phyloP scores from a whole-genome alignment of 2,113 vertebrate genomes.

The Sinocyclocheilus anshuiensis region DNA sequence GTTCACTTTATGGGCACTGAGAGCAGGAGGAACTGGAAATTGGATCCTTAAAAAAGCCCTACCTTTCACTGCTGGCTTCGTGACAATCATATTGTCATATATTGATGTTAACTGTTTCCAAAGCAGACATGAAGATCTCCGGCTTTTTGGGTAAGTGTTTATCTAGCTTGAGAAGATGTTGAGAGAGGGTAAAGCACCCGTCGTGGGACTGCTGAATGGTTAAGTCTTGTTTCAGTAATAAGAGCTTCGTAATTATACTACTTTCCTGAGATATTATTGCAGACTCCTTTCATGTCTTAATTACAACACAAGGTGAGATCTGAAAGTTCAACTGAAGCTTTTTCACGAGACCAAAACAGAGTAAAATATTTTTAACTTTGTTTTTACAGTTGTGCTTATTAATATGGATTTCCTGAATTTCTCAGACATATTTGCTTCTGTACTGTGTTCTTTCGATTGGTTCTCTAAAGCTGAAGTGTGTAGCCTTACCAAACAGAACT shows the following conservation, averaged over 20 bases:
- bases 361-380: slow-evolving; percentile 5
- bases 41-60: slow-evolving; percentile 61
- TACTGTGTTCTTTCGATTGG: background rate
- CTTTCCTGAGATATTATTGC: slow-evolving; percentile 11
- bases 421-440: background rate
- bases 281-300: slow-evolving; percentile 30
- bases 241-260: slow-evolving; percentile 17
- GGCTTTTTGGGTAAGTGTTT: slow-evolving; percentile 50
- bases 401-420: background rate
- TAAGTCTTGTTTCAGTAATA: slow-evolving; percentile 34
- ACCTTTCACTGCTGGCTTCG: slow-evolving; percentile 59
- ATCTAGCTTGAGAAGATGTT: slow-evolving; percentile 20
- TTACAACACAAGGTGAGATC: slow-evolving; percentile 14
- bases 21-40: slow-evolving; percentile 60
- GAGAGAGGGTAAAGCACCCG: slow-evolving; percentile 13
- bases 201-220: slow-evolving; percentile 8
- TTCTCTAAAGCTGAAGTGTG: background rate
- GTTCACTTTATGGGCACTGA: slow-evolving; percentile 53
- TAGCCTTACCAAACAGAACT: background rate
- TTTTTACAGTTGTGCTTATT: background rate
- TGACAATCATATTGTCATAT: slow-evolving; percentile 65
- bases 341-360: background rate
- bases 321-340: slow-evolving; percentile 4
- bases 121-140: slow-evolving; percentile 60
- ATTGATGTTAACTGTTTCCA: slow-evolving; percentile 63